Conservation (phyloP, 2,797 vertebrate species). For the Oreortyx pictus region DNA sequence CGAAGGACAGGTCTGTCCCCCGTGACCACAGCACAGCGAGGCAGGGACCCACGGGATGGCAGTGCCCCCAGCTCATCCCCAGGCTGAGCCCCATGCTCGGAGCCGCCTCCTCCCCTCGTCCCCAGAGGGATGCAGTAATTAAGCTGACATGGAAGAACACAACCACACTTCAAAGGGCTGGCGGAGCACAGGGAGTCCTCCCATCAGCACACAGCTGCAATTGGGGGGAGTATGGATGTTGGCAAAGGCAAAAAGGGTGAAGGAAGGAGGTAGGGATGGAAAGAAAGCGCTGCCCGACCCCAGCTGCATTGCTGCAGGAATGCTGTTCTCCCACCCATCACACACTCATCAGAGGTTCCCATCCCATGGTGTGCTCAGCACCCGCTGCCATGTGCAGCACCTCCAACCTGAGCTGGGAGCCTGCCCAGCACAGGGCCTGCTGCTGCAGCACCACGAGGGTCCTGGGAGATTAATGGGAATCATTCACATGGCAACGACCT, state of each 20-base stretch:
- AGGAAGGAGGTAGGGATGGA: background rate
- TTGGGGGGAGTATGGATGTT: background rate
- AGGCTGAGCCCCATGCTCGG: background rate
- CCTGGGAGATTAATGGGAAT: accelerated
- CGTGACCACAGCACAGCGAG: accelerated
- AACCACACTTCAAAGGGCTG: conserved; percentile 45
- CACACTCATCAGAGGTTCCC: too few relatives aligned
- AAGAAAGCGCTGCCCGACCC: too few relatives aligned
- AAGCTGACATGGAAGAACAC: conserved; percentile 24
- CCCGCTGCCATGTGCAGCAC: background rate
- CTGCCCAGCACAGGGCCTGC: background rate
- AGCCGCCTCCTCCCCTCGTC: background rate
- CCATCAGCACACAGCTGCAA: background rate
- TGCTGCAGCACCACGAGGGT: conserved; percentile 21
- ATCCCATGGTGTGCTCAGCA: too few relatives aligned
- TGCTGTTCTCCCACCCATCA: too few relatives aligned
- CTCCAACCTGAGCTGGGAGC: background rate
- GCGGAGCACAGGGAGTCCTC: conserved; percentile 29
- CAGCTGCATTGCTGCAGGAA: too few relatives aligned
- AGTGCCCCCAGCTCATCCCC: background rate
- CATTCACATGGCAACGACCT: conserved; percentile 8
- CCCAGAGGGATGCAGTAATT: background rate
- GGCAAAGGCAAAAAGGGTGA: background rate
- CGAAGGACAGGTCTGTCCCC: background rate
- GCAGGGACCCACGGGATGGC: background rate